A percentile compares a stretch with the other conserved stretches of the same genome.
These are phyloP conservation scores for Microctonus hyperodae DNA, from an alignment of 2,888 invertebrate genomes.

Conservation along the genomic window DNA sequence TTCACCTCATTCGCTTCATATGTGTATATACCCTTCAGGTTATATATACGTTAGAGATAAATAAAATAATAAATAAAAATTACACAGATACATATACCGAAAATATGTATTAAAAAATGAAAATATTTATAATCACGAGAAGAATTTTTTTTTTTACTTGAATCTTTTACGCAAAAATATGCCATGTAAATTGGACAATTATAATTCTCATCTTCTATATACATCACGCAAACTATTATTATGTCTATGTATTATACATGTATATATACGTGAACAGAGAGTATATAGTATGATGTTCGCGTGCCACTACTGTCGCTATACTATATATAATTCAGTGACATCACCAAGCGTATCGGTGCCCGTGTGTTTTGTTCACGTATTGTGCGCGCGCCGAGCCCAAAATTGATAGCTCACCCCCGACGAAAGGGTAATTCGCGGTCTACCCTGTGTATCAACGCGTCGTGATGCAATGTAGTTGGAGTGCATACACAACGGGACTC, in stretches of 20 bases:
- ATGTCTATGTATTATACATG: not conserved
- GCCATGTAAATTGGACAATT: not conserved
- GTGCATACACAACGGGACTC: conserved; percentile 20
- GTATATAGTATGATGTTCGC: conserved; percentile 13
- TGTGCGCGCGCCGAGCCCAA: conserved; percentile 36
- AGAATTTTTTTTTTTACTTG: conserved; percentile 33
- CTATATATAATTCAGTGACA: conserved; percentile 43
- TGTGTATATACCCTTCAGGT: not conserved
- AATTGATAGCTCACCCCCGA: conserved; percentile 55
- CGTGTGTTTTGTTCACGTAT: not conserved
- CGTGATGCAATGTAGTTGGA: conserved; percentile 12
- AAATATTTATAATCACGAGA: too few species aligned
- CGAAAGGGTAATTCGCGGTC: conserved; percentile 55
- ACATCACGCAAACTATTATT: not conserved
- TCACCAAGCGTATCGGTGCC: conserved; percentile 49
- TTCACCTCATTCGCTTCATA: conserved; percentile 11
- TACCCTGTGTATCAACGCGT: conserved; percentile 37
- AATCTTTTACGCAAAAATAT: not conserved
- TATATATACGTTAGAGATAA: not conserved
- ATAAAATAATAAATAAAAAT: not conserved
- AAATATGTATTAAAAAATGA: conserved; percentile 30
- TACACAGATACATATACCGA: not conserved
- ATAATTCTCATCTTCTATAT: not conserved
- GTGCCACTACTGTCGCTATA: too few species aligned
- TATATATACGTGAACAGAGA: not conserved